A percentile compares a stretch with the other conserved stretches of the same genome.
Conservation (phyloP, 2,113 vertebrate species). For the Neogale vison region DNA sequence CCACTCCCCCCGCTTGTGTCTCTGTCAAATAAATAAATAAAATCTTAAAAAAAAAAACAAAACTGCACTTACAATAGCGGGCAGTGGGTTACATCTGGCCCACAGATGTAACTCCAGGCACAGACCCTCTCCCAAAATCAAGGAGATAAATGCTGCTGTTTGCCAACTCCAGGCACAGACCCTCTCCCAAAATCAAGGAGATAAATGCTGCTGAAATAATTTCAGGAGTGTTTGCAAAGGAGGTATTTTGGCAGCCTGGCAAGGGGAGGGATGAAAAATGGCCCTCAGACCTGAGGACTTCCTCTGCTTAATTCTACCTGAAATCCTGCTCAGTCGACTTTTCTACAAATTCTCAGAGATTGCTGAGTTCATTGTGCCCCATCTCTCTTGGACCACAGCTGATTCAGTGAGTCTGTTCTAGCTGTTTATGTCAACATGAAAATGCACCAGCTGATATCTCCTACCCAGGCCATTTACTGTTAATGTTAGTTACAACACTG, state of each 20-base stretch:
- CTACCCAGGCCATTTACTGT: neutral
- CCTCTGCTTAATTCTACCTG: neutral
- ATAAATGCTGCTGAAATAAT: neutral
- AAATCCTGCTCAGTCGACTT: neutral
- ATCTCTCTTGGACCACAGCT: neutral
- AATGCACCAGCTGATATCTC: neutral
- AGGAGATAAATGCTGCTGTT: neutral
- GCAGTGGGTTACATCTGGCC: neutral
- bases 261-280: neutral
- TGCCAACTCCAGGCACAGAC: neutral
- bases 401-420: neutral
- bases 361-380: neutral
- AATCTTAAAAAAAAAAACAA: too few species aligned
- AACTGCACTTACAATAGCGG: neutral
- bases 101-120: neutral
- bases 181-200: neutral
- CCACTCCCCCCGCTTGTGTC: too few species aligned
- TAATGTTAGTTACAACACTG: neutral
- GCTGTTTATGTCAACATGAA: neutral
- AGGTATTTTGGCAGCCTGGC: neutral
- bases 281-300: neutral
- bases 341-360: neutral
- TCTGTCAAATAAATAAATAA: too few species aligned
- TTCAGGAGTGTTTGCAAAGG: neutral
- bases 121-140: neutral